A percentile compares a stretch with the other conserved stretches of the same genome.
Conservation (phyloP, 53 echinoderm and acorn worm genomes). For the Holothuria scabra region DNA sequence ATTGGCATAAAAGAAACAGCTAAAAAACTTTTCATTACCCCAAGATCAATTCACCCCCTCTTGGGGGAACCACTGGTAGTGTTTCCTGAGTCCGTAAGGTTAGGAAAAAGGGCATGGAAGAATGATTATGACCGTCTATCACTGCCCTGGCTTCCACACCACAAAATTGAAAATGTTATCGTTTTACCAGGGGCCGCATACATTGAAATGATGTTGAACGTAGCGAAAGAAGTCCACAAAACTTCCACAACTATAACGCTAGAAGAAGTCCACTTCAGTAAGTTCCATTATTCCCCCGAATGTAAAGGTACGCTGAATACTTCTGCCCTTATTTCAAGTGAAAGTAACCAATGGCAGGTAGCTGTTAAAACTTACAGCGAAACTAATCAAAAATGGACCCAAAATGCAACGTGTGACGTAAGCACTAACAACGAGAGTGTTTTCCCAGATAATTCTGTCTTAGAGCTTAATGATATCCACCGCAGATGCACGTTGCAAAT, state of each 20-base stretch:
- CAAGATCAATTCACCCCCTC: neutral
- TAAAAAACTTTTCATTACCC: neutral
- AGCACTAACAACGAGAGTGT: neutral
- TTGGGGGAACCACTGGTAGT: neutral
- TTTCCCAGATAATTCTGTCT: neutral
- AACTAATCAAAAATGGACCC: neutral
- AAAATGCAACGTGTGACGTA: constrained; percentile 13
- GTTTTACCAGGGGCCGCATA: constrained; percentile 75
- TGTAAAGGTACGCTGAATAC: constrained; percentile 49
- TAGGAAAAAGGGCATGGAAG: constrained; percentile 51
- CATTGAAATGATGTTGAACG: constrained; percentile 69
- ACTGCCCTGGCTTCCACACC: constrained; percentile 78
- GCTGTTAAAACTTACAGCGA: neutral
- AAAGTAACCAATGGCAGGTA: neutral
- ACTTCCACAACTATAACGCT: neutral
- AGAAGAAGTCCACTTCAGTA: neutral
- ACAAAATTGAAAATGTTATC: constrained; percentile 62
- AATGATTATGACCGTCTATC: constrained; percentile 32
- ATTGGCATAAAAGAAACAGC: neutral
- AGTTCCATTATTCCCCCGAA: constrained; percentile 69
- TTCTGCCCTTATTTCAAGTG: constrained; percentile 22
- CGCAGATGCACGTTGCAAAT: neutral
- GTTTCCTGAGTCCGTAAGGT: too few species aligned
- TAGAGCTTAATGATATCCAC: neutral
- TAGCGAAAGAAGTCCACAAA: constrained; percentile 11